Percentiles rank a stretch among this genome's conserved stretches.
These are phyloP conservation scores for Eugnorisma glareosa DNA, from an alignment of 2,888 invertebrate genomes.

Conservation along the genomic window DNA sequence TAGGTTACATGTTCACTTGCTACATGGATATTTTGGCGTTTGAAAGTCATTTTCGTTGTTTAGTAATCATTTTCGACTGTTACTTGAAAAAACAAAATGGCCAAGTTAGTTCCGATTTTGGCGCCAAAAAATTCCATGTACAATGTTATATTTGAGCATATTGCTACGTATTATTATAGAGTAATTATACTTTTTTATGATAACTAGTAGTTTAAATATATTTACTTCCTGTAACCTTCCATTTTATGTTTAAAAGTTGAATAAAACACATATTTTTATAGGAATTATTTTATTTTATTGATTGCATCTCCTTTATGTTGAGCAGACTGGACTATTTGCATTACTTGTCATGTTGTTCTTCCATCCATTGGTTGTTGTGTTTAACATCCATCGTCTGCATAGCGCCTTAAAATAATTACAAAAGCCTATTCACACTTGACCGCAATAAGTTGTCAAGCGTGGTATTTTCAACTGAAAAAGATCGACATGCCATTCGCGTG, in stretches of 20 bases:
- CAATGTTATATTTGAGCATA: slow-evolving; percentile 70
- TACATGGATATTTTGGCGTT: slow-evolving; percentile 1
- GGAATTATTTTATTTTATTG: slow-evolving; percentile 44
- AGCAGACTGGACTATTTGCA: not conserved
- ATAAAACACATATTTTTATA: slow-evolving; percentile 59
- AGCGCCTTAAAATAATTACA: not conserved
- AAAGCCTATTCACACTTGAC: not conserved
- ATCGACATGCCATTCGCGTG: not conserved
- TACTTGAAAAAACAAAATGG: slow-evolving; percentile 1
- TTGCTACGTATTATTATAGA: slow-evolving; percentile 77
- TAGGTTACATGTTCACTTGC: slow-evolving; percentile 68
- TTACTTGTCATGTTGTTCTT: not conserved
- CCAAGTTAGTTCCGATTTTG: not conserved
- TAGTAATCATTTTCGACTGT: not conserved
- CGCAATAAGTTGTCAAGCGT: not conserved
- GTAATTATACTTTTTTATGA: slow-evolving; percentile 85
- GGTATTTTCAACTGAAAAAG: not conserved
- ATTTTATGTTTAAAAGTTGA: slow-evolving; percentile 49
- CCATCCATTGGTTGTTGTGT: not conserved
- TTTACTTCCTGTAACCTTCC: slow-evolving; percentile 61
- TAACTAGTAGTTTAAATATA: slow-evolving; percentile 68
- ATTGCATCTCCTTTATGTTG: not conserved
- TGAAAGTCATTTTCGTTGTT: not conserved
- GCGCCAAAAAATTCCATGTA: slow-evolving; percentile 4
- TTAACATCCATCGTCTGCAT: not conserved